Percentiles rank a stretch among this genome's conserved stretches.
phyloP scores from a whole-genome alignment of 2,888 invertebrate species.

The Agonopterix heracliana region DNA sequence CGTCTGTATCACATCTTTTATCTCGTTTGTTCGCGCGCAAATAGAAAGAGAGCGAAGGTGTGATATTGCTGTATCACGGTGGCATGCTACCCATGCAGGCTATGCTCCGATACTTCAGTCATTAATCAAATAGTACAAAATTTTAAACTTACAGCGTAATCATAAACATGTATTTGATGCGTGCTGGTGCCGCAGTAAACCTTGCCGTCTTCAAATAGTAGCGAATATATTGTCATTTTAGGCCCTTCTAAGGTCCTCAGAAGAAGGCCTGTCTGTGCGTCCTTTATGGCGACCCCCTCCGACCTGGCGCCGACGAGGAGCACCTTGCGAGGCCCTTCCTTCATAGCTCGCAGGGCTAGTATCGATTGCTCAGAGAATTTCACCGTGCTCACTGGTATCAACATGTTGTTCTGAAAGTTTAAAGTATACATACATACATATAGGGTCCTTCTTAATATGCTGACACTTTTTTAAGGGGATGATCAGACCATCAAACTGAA shows the following conservation, averaged over 20 bases:
- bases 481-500: too few species aligned
- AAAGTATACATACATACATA: too few species aligned
- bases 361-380: slow-evolving; percentile 81
- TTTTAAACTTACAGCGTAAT: slow-evolving; percentile 80
- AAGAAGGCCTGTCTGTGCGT: slow-evolving; percentile 82
- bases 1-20: too few species aligned
- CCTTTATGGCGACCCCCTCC: slow-evolving; percentile 81
- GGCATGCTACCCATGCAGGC: too few species aligned
- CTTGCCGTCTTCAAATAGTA: slow-evolving; percentile 80
- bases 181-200: slow-evolving; percentile 87
- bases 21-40: too few species aligned
- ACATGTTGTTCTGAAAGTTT: slow-evolving; percentile 70
- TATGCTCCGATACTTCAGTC: too few species aligned
- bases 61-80: too few species aligned
- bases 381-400: slow-evolving; percentile 69
- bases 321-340: slow-evolving; percentile 83
- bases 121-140: too few species aligned
- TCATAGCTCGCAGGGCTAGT: slow-evolving; percentile 81
- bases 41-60: too few species aligned
- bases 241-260: slow-evolving; percentile 78
- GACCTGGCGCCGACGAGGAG: slow-evolving; percentile 82
- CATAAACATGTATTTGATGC: slow-evolving; percentile 83
- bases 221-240: slow-evolving; percentile 80
- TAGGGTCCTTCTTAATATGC: too few species aligned
- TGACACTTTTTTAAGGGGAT: too few species aligned